phyloP scores from a whole-genome alignment of 2,888 invertebrate genomes.

The Netelia virgata region DNA sequence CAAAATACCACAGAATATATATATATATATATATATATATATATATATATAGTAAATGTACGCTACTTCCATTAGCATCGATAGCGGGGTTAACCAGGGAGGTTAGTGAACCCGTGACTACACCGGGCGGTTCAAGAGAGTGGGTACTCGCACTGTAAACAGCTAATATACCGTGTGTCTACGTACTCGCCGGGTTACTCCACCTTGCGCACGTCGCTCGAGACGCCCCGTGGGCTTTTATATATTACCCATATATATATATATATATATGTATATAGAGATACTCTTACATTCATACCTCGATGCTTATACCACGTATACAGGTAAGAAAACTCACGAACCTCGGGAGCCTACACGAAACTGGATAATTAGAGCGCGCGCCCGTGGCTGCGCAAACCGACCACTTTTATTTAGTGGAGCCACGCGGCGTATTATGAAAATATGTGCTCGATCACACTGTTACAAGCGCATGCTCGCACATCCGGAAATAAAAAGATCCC shows the following conservation, averaged over 20 bases:
- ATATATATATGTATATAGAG: too few relatives aligned
- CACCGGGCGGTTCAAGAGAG: conserved; percentile 51
- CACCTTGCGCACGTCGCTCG: conserved; percentile 61
- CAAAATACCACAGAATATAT: background rate
- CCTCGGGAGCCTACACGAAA: conserved; percentile 52
- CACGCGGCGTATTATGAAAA: background rate
- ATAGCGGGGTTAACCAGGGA: conserved; percentile 80
- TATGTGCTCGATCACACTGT: background rate
- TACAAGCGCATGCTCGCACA: conserved; percentile 20
- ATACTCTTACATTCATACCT: background rate
- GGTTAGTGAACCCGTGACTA: conserved; percentile 80
- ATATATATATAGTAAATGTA: conserved; percentile 59
- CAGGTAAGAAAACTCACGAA: conserved; percentile 19
- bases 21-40: conserved; percentile 25
- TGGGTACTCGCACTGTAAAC: conserved; percentile 38
- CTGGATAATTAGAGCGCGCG: conserved; percentile 64
- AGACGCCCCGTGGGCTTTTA: conserved; percentile 16
- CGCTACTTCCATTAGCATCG: conserved; percentile 82
- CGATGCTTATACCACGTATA: background rate
- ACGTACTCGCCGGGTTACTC: conserved; percentile 60
- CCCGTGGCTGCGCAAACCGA: conserved; percentile 30
- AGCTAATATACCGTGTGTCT: conserved; percentile 22
- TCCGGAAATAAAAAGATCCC: conserved; percentile 52
- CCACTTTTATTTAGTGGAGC: conserved; percentile 36
- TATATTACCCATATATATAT: background rate